A percentile compares a stretch with the other conserved stretches of the same genome.
These are phyloP conservation scores for Propithecus coquereli DNA, from an alignment of 2,113 vertebrate genomes.

Conservation along the genomic window DNA sequence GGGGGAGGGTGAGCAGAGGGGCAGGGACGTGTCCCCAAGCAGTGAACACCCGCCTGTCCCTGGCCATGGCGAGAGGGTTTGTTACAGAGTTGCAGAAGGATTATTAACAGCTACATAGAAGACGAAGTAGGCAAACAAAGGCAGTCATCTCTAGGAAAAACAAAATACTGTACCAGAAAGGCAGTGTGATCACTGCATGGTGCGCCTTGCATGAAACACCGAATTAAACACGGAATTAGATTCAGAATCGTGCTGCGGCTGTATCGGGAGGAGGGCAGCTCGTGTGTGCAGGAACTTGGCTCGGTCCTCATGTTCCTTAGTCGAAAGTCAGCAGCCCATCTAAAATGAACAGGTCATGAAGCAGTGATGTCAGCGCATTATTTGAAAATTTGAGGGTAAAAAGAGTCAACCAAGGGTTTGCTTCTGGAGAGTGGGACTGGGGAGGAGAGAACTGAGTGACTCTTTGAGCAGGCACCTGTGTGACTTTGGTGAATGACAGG, in stretches of 20 bases:
- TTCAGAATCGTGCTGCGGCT: fast-evolving
- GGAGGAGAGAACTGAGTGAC: fast-evolving
- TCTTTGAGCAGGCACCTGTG: fast-evolving
- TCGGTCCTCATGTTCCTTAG: fast-evolving
- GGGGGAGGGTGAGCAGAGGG: background rate
- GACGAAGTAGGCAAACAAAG: background rate
- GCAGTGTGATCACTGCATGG: fast-evolving
- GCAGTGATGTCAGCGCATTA: fast-evolving
- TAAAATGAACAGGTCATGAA: fast-evolving
- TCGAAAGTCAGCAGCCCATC: fast-evolving
- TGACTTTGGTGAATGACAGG: background rate
- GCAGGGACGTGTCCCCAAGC: background rate
- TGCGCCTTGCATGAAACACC: fast-evolving
- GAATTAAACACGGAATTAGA: background rate
- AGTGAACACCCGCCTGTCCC: fast-evolving
- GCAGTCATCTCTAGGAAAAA: background rate
- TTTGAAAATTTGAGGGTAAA: background rate
- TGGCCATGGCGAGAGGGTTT: background rate
- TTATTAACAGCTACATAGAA: background rate
- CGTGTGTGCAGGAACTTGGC: background rate
- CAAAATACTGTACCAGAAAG: background rate
- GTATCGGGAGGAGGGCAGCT: fast-evolving
- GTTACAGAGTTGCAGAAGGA: background rate
- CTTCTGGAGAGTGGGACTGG: background rate
- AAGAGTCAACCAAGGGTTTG: background rate